Percentiles rank a stretch among this genome's conserved stretches.
phyloP scores from a whole-genome alignment of 2,113 vertebrate genomes.

The Pterocles orientalis region DNA sequence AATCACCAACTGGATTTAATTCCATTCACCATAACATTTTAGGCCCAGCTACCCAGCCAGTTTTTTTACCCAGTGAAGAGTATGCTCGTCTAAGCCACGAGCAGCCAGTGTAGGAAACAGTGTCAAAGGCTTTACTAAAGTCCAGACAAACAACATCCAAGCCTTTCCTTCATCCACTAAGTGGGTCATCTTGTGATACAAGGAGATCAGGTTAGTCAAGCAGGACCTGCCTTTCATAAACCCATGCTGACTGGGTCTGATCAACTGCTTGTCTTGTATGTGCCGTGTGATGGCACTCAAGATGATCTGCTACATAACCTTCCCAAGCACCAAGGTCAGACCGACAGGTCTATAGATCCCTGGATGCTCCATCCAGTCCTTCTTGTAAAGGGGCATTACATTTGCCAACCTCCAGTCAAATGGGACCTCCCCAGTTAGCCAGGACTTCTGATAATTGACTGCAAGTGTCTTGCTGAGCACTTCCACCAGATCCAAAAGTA shows the following conservation, averaged over 20 bases:
- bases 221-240: too few species aligned
- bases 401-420: not conserved
- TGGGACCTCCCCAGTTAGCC: not conserved
- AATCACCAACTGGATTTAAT: not conserved
- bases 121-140: too few species aligned
- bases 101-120: not conserved
- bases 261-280: too few species aligned
- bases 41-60: too few species aligned
- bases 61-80: not conserved
- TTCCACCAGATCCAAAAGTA: not conserved
- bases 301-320: not conserved
- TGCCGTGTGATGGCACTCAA: not conserved
- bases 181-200: too few species aligned
- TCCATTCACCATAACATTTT: not conserved
- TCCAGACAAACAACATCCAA: too few species aligned
- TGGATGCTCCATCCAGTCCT: not conserved
- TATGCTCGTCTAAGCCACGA: not conserved
- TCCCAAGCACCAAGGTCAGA: fast-evolving
- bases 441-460: not conserved
- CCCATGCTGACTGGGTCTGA: too few species aligned
- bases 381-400: fast-evolving
- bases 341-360: not conserved
- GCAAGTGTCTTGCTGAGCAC: not conserved
- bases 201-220: too few species aligned
- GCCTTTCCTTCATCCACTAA: too few species aligned